phyloP scores from a whole-genome alignment of 2,113 vertebrate genomes.

The Phoxinus phoxinus region DNA sequence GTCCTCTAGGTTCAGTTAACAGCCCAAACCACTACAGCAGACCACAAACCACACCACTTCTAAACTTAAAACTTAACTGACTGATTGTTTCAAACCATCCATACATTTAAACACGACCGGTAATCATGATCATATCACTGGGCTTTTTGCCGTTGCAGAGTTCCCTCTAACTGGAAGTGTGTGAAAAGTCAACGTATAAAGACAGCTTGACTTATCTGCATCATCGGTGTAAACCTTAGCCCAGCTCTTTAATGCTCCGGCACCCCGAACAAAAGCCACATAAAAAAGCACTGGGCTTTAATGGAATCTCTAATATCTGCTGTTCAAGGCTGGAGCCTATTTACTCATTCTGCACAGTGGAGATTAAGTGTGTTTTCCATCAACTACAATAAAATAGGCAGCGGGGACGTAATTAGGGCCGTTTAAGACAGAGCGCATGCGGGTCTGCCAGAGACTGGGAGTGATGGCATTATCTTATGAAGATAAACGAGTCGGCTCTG shows the following conservation, averaged over 20 bases:
- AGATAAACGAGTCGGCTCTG: slow-evolving; percentile 71
- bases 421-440: slow-evolving; percentile 67
- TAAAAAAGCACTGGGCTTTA: slow-evolving; percentile 57
- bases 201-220: slow-evolving; percentile 25
- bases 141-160: neutral
- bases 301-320: slow-evolving; percentile 63
- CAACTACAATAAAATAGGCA: slow-evolving; percentile 66
- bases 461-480: slow-evolving; percentile 74
- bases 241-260: slow-evolving; percentile 19
- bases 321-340: slow-evolving; percentile 58
- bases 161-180: neutral
- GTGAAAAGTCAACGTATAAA: neutral
- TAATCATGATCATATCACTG: neutral
- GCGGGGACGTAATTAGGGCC: slow-evolving; percentile 73
- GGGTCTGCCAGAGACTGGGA: slow-evolving; percentile 71
- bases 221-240: slow-evolving; percentile 6
- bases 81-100: neutral
- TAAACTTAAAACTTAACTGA: neutral
- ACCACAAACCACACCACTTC: neutral
- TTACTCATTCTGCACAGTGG: slow-evolving; percentile 62
- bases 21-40: neutral
- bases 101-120: neutral
- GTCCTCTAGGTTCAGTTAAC: neutral
- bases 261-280: slow-evolving; percentile 40
- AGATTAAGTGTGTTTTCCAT: slow-evolving; percentile 68